Evolutionary conservation across 2,888 invertebrate species (phyloP).

Genomic region (Thalpophila matura): DNA sequence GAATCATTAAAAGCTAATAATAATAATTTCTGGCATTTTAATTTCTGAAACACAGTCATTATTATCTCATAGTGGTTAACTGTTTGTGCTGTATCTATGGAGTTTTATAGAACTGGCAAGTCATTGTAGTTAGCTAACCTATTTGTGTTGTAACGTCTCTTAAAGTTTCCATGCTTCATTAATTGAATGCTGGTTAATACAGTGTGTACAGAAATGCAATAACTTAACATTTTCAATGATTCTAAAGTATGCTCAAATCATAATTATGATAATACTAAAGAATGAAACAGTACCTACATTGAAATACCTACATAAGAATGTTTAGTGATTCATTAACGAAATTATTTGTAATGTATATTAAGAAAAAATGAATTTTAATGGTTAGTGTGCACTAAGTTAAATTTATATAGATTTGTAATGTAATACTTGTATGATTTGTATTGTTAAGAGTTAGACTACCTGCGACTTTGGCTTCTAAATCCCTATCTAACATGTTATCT

Average conservation of each 20-base stretch:
- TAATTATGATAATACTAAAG: conserved; percentile 65
- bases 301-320: conserved; percentile 70
- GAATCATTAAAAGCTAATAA: conserved; percentile 61
- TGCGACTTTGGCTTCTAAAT: conserved; percentile 76
- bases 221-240: conserved; percentile 61
- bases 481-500: conserved; percentile 56
- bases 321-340: conserved; percentile 78
- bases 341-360: conserved; percentile 90
- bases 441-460: conserved; percentile 71
- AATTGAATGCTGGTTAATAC: conserved; percentile 28
- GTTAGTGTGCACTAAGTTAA: conserved; percentile 82
- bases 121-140: conserved; percentile 28
- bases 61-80: conserved; percentile 31
- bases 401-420: conserved; percentile 68
- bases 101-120: conserved; percentile 21
- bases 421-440: conserved; percentile 74
- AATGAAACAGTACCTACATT: conserved; percentile 66
- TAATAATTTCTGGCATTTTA: conserved; percentile 54
- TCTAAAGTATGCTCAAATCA: conserved; percentile 80
- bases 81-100: conserved; percentile 16
- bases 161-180: conserved; percentile 12
- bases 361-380: conserved; percentile 91
- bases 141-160: conserved; percentile 15
- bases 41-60: conserved; percentile 50
- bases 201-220: conserved; percentile 76